Percentiles rank a stretch among this genome's conserved stretches.
phyloP scores from a whole-genome alignment of 1,140 invertebrate species.

The Whitmania pigra region DNA sequence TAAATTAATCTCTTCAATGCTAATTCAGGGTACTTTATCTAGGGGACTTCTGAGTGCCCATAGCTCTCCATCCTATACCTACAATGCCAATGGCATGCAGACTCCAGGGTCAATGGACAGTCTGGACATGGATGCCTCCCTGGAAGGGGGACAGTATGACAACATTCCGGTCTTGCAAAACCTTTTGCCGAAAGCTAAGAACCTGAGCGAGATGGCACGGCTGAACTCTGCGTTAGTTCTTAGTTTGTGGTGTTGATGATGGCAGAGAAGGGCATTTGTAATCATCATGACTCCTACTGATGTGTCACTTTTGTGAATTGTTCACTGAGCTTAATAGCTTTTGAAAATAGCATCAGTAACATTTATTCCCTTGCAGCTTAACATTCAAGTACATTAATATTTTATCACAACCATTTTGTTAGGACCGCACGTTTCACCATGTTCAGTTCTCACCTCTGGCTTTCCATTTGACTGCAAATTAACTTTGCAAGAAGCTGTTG shows the following conservation, averaged over 20 bases:
- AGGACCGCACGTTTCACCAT: too few species aligned
- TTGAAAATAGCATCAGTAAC: too few species aligned
- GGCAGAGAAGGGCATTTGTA: too few species aligned
- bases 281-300: too few species aligned
- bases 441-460: too few species aligned
- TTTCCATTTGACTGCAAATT: neutral
- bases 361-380: too few species aligned
- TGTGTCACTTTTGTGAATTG: too few species aligned
- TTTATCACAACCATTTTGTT: too few species aligned
- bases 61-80: slow-evolving; percentile 37
- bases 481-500: neutral
- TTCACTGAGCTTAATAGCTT: too few species aligned
- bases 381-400: too few species aligned
- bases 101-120: slow-evolving; percentile 41
- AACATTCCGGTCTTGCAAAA: slow-evolving; percentile 51
- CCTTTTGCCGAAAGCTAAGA: slow-evolving; percentile 70
- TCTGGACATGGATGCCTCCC: slow-evolving; percentile 37
- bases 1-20: slow-evolving; percentile 27
- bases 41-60: slow-evolving; percentile 26
- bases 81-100: slow-evolving; percentile 37
- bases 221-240: slow-evolving; percentile 79
- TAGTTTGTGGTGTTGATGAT: neutral
- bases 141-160: slow-evolving; percentile 60
- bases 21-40: slow-evolving; percentile 35
- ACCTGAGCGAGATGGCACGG: slow-evolving; percentile 77